A percentile compares a stretch with the other conserved stretches of the same genome.
Conservation (phyloP, 1,140 invertebrate species). For the Rhyzopertha dominica region DNA sequence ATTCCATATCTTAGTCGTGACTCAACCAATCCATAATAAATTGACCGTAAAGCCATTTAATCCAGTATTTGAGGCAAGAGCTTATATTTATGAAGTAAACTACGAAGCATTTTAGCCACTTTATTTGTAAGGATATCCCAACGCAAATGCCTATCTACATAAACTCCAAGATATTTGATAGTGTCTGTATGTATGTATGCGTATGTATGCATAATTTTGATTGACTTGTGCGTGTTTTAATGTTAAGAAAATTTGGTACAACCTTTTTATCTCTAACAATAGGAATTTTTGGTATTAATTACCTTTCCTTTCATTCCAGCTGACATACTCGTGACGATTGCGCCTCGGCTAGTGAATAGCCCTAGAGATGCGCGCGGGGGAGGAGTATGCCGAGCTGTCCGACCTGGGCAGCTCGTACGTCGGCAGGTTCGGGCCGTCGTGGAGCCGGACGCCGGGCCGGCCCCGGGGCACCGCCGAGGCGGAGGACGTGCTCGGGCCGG, state of each 20-base stretch:
- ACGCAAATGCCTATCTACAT: not conserved
- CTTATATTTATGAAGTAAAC: too few relatives aligned
- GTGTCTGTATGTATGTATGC: too few relatives aligned
- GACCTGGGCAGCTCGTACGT: constrained; percentile 43
- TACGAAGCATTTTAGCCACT: too few relatives aligned
- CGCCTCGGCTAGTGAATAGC: constrained; percentile 28
- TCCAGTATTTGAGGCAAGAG: too few relatives aligned
- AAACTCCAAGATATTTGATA: not conserved
- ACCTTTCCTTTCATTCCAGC: constrained; percentile 27
- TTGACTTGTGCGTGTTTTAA: too few relatives aligned
- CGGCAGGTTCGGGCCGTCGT: constrained; percentile 48
- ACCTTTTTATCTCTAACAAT: not conserved
- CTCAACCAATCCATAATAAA: too few relatives aligned
- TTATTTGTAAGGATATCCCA: not conserved
- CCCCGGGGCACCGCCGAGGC: constrained; percentile 42
- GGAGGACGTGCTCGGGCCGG: constrained; percentile 45
- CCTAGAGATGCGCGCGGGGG: constrained; percentile 51
- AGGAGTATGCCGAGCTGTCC: constrained; percentile 54
- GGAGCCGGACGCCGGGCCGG: constrained; percentile 36
- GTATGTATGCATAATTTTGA: too few relatives aligned
- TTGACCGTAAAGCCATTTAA: too few relatives aligned
- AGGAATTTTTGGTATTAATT: not conserved
- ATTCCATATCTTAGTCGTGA: too few relatives aligned
- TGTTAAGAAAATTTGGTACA: not conserved
- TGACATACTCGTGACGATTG: constrained; percentile 41